Conservation (phyloP, 2,797 vertebrate species). For the Syngnathus rostellatus region DNA sequence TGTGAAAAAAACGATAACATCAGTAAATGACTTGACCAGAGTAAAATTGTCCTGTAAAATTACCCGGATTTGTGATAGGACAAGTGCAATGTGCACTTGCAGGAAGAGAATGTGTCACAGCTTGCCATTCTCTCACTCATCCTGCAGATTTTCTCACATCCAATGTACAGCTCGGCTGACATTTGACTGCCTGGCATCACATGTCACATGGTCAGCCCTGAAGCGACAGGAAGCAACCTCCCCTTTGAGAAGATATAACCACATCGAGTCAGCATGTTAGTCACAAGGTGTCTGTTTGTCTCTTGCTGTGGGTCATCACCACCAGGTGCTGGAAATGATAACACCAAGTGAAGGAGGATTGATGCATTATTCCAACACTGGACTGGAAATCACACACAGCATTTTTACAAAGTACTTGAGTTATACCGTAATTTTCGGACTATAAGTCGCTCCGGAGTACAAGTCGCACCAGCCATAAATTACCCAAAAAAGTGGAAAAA, state of each 20-base stretch:
- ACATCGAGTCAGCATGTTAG: slow-evolving; percentile 49
- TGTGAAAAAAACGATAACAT: background rate
- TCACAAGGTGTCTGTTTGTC: slow-evolving; percentile 34
- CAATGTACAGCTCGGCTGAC: slow-evolving; percentile 52
- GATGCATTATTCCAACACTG: no score
- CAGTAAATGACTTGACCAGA: background rate
- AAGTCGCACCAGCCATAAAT: no score
- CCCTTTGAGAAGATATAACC: slow-evolving; percentile 37
- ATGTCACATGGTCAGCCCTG: slow-evolving; percentile 45
- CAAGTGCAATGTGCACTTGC: slow-evolving; percentile 6
- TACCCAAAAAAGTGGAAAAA: no score
- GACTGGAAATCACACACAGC: no score
- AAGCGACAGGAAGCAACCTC: slow-evolving; percentile 42
- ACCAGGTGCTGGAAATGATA: slow-evolving; percentile 14
- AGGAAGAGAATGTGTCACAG: slow-evolving; percentile 38
- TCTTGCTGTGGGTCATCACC: slow-evolving; percentile 19
- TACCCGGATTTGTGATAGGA: background rate
- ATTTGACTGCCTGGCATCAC: slow-evolving; percentile 37
- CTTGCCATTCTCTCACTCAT: slow-evolving; percentile 41
- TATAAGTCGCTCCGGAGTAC: no score
- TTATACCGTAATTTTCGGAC: no score
- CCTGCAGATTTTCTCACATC: slow-evolving; percentile 60
- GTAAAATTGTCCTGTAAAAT: background rate
- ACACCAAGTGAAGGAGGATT: background rate
- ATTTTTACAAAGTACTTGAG: no score